Evolutionary conservation across 2,113 vertebrate species (phyloP), one percentile per base, ranked within the genome.

Genomic region (Solea solea): DNA sequence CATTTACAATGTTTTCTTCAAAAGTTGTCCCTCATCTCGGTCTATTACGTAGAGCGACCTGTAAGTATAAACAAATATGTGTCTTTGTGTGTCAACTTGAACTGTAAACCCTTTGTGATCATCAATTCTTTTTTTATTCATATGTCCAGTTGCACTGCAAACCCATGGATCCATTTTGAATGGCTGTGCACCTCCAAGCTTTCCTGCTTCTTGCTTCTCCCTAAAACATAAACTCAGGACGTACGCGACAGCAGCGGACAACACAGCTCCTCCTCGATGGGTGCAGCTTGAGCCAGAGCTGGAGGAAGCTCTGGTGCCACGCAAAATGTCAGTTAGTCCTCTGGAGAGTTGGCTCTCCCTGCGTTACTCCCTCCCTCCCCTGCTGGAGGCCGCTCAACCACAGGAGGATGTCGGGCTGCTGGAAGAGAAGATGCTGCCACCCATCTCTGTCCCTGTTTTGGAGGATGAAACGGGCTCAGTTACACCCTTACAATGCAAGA

Each of bases 271-370:
- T 0, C 84, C 94, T 6, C 92, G 53, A 41, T 94, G 94, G 92
- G 78, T 85, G 7, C 78, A 74, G 0, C 75, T 95, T 9, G 95
- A 95, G 42, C 90, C 93, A 0, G 95, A 97, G 10, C 90, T 98
- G 61, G 96, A 98, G 4, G 96, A 98, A 54, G 74, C 94, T 42
- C 91, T 98, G 2, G 82, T 98, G 4, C 98, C 98, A 3, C 94
- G 96, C 48, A 98, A 95, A 84, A 87, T 98, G 80, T 95, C 96
- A n/a, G 86, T 98, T 73, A 95, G 94, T 42, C 98, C 97, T 0
- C 69, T 98, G 73, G 98, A 99, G 87, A 97, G 95, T 91, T 97
- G 96, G 95, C 94, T 99, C 50, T 95, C 95, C 0, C 90, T 96
- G 2, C 93, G 86, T 0, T 96, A 95, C 83, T 89, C 91, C 21